phyloP scores from a whole-genome alignment of 2,797 vertebrate species.

The Sebastes cheni region DNA sequence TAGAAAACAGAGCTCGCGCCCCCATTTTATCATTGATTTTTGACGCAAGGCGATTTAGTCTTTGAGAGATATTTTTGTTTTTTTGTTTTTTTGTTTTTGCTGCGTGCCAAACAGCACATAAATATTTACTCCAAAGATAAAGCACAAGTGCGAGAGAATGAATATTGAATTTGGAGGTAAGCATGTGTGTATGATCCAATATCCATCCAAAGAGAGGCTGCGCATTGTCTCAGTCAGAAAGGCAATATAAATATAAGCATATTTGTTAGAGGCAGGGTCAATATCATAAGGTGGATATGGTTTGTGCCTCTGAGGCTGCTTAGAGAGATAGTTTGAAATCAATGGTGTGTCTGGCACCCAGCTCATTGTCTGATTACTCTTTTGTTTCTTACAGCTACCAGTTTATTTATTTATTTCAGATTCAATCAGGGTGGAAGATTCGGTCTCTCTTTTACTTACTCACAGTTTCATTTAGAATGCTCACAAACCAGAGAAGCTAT shows the following conservation, averaged over 20 bases:
- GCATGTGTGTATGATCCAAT: constrained; percentile 79
- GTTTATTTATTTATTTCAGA: constrained; percentile 55
- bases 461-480: constrained; percentile 17
- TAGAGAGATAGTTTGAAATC: constrained; percentile 75
- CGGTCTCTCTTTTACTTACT: constrained; percentile 17
- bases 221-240: constrained; percentile 70
- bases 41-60: constrained; percentile 72
- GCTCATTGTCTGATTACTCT: constrained; percentile 72
- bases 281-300: constrained; percentile 74
- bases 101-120: constrained; percentile 68
- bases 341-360: constrained; percentile 64
- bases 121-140: constrained; percentile 76
- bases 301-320: constrained; percentile 71
- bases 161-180: constrained; percentile 79
- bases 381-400: constrained; percentile 67
- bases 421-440: constrained; percentile 25
- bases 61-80: constrained; percentile 59
- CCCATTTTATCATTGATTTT: constrained; percentile 85
- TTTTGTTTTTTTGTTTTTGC: constrained; percentile 44
- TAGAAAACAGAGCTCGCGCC: constrained; percentile 79
- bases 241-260: constrained; percentile 78
- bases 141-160: constrained; percentile 67
- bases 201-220: constrained; percentile 65
- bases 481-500: neutral
- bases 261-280: constrained; percentile 77